Base-by-base conservation (phyloP, 2,888 invertebrate species). In the Polydrusus tereticollis region DNA sequence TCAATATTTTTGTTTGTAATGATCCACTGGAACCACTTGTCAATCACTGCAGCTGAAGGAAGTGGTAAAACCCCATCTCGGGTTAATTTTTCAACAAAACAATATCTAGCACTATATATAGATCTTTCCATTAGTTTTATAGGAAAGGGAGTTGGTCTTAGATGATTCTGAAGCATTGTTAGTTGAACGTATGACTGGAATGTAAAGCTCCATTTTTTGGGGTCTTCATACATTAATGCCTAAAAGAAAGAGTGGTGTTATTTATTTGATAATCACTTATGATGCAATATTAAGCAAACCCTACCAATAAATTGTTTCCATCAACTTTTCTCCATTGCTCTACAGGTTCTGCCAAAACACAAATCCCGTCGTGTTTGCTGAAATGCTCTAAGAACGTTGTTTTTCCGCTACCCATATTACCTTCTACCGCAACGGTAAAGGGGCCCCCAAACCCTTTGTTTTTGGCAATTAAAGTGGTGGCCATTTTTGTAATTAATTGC, bases 381-480 rank as follows among this genome's bases (percentile, higher is more conserved):
- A 95, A 95, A 86, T 94, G 90, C 81, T 94, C 91, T 14, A 96
- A 84, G 83, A 95, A 95, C 6, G 95, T 94, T 1, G 96, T 95
- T 87, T 96, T 96, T 0, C 96, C 96, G 82, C 94, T 93, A 23
- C 96, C 96, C 80, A 96, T 95, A 84, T 96, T 96, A 23, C 96
- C 96, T 83, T 96, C 96, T 33, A 96, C 92, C 43, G 93, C 89
- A 20, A 96, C 93, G 0, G 94, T 95, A 81, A 93, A 94, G 0
- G 93, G 93, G 1, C 75, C 73, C n/a, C 45, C 55, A 33, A 69
- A 8, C 8, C 73, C 66, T 72, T 74, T 72, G 8, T 45, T 69
- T 69, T 65, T 69, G n/a, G 75, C 52, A n/a, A 65, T 55, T 18
- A 73, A 41, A n/a, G 72, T 50, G 33, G 69, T 73, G 43, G 77